A percentile compares a stretch with the other conserved stretches of the same genome.
These are phyloP conservation scores for Gouania willdenowi DNA, from an alignment of 2,797 vertebrate species.

Conservation along the genomic window DNA sequence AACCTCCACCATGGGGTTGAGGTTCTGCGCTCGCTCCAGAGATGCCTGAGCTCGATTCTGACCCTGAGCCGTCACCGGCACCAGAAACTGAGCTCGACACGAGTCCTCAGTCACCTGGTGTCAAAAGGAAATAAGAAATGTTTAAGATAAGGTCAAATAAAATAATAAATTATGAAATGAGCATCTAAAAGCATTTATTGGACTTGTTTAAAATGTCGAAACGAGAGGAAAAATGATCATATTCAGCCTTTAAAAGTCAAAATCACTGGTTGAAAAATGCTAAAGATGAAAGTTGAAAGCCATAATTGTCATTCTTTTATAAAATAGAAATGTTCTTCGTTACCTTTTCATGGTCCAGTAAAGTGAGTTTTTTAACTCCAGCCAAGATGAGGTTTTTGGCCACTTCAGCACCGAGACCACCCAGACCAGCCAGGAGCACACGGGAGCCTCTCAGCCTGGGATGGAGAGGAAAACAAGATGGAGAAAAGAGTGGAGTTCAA, in stretches of 20 bases:
- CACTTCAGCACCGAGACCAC: conserved; percentile 86
- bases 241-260: too few species aligned
- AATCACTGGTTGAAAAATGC: too few species aligned
- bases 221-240: too few species aligned
- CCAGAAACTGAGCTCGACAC: conserved; percentile 86
- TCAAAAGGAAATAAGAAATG: too few species aligned
- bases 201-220: too few species aligned
- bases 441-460: conserved; percentile 85
- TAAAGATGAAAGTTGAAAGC: too few species aligned
- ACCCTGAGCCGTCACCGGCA: conserved; percentile 78
- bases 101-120: conserved; percentile 84
- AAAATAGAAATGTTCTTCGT: too few species aligned
- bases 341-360: conserved; percentile 89
- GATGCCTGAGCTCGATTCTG: conserved; percentile 87
- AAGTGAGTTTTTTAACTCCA: conserved; percentile 86
- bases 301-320: too few species aligned
- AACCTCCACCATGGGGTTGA: conserved; percentile 96
- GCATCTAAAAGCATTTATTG: too few species aligned
- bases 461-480: not conserved
- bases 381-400: conserved; percentile 94
- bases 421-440: conserved; percentile 84
- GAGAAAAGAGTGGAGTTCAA: not conserved
- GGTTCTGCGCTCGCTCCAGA: conserved; percentile 88
- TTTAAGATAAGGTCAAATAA: too few species aligned
- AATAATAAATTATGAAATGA: too few species aligned